These are phyloP conservation scores for Volucella inflata DNA, from an alignment of 2,888 invertebrate genomes.

Conservation along the genomic window DNA sequence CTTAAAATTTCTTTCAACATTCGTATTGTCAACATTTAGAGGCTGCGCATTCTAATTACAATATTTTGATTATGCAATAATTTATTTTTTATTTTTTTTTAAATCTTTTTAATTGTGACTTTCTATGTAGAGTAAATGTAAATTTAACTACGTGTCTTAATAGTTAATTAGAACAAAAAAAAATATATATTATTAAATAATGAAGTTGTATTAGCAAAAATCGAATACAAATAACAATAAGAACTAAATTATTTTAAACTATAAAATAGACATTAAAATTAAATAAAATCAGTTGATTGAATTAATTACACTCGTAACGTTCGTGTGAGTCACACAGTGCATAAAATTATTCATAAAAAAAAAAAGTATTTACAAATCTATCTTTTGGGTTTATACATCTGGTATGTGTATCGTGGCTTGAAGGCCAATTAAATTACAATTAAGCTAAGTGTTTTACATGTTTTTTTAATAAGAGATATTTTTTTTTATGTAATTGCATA, in stretches of 20 bases:
- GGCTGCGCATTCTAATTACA: constrained; percentile 30
- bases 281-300: constrained; percentile 21
- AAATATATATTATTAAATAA: constrained; percentile 14
- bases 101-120: constrained; percentile 21
- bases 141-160: background rate
- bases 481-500: background rate
- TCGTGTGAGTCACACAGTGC: background rate
- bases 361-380: constrained; percentile 13
- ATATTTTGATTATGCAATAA: constrained; percentile 16
- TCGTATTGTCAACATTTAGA: constrained; percentile 68
- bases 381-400: constrained; percentile 26
- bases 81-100: background rate
- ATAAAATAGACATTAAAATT: constrained; percentile 2
- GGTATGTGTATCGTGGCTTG: constrained; percentile 8
- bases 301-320: constrained; percentile 21
- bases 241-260: background rate
- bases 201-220: constrained; percentile 24
- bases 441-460: constrained; percentile 15
- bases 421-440: background rate
- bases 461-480: background rate
- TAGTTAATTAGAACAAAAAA: background rate
- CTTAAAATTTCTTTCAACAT: constrained; percentile 27
- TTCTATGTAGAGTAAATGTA: background rate
- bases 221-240: background rate
- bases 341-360: constrained; percentile 8